phyloP scores from a whole-genome alignment of 2,888 invertebrate species.

The Acanthacorydalis orientalis region DNA sequence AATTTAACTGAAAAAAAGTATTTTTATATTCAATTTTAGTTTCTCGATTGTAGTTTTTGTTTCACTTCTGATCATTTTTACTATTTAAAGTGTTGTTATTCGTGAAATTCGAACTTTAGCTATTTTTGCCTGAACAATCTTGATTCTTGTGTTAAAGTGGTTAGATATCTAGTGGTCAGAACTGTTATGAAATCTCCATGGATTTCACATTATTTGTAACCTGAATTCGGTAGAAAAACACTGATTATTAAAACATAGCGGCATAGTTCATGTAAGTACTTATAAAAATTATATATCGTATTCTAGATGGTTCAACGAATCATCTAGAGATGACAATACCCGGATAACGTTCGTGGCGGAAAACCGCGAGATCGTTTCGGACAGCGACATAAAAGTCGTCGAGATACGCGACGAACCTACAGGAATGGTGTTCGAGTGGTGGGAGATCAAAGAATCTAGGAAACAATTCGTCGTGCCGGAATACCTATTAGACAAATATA shows the following conservation, averaged over 20 bases:
- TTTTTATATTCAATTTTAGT: too few species aligned
- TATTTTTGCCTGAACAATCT: too few species aligned
- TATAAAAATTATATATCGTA: constrained; percentile 8
- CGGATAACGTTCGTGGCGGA: constrained; percentile 35
- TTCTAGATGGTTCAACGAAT: constrained; percentile 31
- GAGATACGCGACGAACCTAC: constrained; percentile 43
- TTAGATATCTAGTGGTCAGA: too few species aligned
- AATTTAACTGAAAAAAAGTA: too few species aligned
- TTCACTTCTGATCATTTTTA: too few species aligned
- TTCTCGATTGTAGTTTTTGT: too few species aligned
- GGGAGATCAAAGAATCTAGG: constrained; percentile 42
- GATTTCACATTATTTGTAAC: too few species aligned
- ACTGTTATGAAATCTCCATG: too few species aligned
- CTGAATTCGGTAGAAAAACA: constrained; percentile 4
- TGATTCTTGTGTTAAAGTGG: too few species aligned
- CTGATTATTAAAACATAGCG: too few species aligned
- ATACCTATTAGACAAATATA: constrained; percentile 31
- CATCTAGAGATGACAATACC: constrained; percentile 26
- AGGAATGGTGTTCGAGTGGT: constrained; percentile 42
- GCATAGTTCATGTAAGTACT: constrained; percentile 6
- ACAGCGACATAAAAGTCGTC: constrained; percentile 44
- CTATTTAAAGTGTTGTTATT: too few species aligned
- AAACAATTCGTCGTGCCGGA: constrained; percentile 39
- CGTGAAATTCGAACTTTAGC: too few species aligned
- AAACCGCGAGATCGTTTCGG: constrained; percentile 41